Evolutionary conservation across 1,140 invertebrate genomes (phyloP).

Genomic region (Ditylenchus dipsaci): DNA sequence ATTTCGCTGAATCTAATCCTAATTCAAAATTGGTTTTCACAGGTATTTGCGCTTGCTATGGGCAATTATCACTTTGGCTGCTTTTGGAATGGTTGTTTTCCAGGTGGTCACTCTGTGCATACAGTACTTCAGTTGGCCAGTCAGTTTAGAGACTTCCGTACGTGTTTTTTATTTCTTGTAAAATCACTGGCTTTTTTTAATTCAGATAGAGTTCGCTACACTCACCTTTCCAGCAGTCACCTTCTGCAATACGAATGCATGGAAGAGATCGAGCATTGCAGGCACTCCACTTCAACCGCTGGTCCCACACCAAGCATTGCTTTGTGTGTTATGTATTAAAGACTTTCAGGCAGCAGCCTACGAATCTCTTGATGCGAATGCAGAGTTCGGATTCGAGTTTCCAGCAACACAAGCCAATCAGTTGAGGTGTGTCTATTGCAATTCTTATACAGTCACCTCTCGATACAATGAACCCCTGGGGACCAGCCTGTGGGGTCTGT

Average conservation of each 20-base stretch:
- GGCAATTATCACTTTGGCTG: not conserved
- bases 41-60: not conserved
- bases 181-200: not conserved
- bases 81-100: not conserved
- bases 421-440: too few relatives aligned
- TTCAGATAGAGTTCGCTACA: conserved; percentile 42
- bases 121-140: conserved; percentile 4
- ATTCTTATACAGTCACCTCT: too few relatives aligned
- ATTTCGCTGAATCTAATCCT: not conserved
- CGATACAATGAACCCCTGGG: too few relatives aligned
- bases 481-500: too few relatives aligned
- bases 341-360: not conserved
- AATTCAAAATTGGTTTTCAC: not conserved
- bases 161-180: not conserved
- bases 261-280: conserved; percentile 22
- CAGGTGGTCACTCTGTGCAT: not conserved
- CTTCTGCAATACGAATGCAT: conserved; percentile 44
- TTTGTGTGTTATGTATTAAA: not conserved
- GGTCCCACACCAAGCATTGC: not conserved
- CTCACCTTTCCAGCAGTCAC: conserved; percentile 39
- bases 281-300: conserved; percentile 11
- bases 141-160: not conserved
- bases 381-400: not conserved
- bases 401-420: not conserved
- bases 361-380: not conserved